Evolutionary conservation across 2,113 vertebrate genomes (phyloP), one percentile per base, ranked within the genome.

Genomic region (Lasiurus borealis): DNA sequence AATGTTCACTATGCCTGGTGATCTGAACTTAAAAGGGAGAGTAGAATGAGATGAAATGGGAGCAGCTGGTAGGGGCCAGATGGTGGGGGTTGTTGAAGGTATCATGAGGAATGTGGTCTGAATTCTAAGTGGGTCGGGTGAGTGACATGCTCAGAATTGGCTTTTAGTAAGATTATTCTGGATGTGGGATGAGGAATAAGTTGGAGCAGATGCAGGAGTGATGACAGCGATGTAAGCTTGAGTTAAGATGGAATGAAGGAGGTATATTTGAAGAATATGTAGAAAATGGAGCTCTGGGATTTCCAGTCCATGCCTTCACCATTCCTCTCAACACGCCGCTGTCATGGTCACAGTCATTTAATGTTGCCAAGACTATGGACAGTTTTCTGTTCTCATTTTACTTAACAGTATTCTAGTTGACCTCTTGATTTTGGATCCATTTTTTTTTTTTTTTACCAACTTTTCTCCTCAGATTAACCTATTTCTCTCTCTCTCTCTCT

Each of bases 101-200:
- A 73, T 59, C 11, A 9, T 15, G 21, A 88, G 48, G 34, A 64
- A 82, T 85, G 68, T 62, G 16, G 12, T 62, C 82, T 90, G 40
- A 57, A 57, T 83, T 34, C 27, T 69, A 81, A 77, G 16, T 36
- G 54, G 62, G 27, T 4, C 31, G 29, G 11, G 27, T 19, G 11
- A 50, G 16, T 71, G 62, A 19, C 12, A 13, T 71, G 62, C 5
- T 66, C 40, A 64, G 21, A 78, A 34, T 9, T 86, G 19, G 8
- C 29, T 88, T 86, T 62, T 73, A 72, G 36, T 23, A 86, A 66
- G 75, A 73, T 83, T 69, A 23, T 85, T 88, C 27, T 95, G 62
- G 10, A 46, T 46, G 19, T 66, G 36, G 44, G 34, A 44, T 9
- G 75, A 31, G 9, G 40, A 52, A 31, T 81, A 62, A 57, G 25